Percentiles rank a stretch among this genome's conserved stretches.
Evolutionary conservation across 2,113 vertebrate species (phyloP).

Genomic region (Eudorcas thomsonii): DNA sequence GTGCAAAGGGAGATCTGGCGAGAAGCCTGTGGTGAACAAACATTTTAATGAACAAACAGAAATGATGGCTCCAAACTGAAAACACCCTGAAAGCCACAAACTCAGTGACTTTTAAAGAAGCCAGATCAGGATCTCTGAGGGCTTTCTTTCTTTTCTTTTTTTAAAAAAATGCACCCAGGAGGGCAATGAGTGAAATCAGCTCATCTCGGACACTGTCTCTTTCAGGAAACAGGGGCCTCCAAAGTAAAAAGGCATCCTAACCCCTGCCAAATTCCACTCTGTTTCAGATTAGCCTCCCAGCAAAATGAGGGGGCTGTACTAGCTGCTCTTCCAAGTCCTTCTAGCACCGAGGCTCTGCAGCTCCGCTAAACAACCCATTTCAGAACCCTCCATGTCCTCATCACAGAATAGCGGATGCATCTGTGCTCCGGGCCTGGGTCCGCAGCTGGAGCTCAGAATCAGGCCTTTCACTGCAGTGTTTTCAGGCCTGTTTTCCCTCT

Average conservation of each 20-base stretch:
- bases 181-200: neutral
- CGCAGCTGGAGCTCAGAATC: neutral
- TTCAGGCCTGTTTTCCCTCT: constrained; percentile 5
- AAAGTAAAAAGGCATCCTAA: constrained; percentile 26
- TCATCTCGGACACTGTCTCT: neutral
- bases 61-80: constrained; percentile 29
- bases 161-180: neutral
- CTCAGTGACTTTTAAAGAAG: constrained; percentile 24
- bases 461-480: neutral
- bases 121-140: constrained; percentile 5
- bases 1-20: constrained; percentile 9
- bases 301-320: constrained; percentile 10
- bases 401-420: constrained; percentile 9
- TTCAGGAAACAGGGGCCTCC: constrained; percentile 32
- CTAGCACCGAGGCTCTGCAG: neutral
- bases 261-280: constrained; percentile 51
- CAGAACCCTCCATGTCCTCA: neutral
- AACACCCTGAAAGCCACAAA: constrained; percentile 29
- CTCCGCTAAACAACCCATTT: neutral
- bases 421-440: neutral
- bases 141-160: neutral
- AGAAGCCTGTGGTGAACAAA: neutral
- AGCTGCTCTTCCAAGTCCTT: neutral
- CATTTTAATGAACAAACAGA: constrained; percentile 38
- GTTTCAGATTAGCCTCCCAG: constrained; percentile 60